Evolutionary conservation across 2,888 invertebrate species (phyloP).

Genomic region (Liopterus haemorrhoidalis): DNA sequence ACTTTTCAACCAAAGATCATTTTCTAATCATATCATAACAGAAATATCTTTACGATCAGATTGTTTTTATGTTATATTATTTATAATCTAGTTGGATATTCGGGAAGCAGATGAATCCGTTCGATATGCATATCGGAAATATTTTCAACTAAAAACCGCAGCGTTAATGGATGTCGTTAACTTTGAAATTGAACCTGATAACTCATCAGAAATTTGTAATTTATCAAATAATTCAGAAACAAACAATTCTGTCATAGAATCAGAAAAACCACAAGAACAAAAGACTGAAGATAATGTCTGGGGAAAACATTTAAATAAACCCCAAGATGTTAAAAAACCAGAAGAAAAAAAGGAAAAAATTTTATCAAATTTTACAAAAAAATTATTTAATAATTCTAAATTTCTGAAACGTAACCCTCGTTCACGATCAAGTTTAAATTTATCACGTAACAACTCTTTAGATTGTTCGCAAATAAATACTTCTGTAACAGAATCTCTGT

Average conservation of each 20-base stretch:
- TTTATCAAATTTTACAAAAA: slow-evolving; percentile 51
- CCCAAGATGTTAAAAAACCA: slow-evolving; percentile 35
- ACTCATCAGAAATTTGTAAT: slow-evolving; percentile 32
- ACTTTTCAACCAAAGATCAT: slow-evolving; percentile 24
- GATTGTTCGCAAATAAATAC: slow-evolving; percentile 9
- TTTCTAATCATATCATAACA: slow-evolving; percentile 2
- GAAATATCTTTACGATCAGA: not conserved
- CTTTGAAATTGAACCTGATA: slow-evolving; percentile 39
- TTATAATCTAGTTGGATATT: slow-evolving; percentile 62
- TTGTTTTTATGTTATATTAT: slow-evolving; percentile 10
- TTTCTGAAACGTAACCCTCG: slow-evolving; percentile 72
- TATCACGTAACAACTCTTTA: slow-evolving; percentile 36
- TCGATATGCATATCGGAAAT: slow-evolving; percentile 73
- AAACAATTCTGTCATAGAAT: slow-evolving; percentile 14
- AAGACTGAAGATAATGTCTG: slow-evolving; percentile 42
- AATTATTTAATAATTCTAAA: slow-evolving; percentile 62
- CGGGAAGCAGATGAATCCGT: slow-evolving; percentile 67
- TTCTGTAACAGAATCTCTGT: slow-evolving; percentile 19
- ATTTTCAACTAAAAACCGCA: slow-evolving; percentile 71
- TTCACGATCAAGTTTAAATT: slow-evolving; percentile 46
- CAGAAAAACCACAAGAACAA: slow-evolving; percentile 18
- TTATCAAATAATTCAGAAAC: slow-evolving; percentile 22
- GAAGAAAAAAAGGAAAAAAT: slow-evolving; percentile 33
- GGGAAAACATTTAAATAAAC: slow-evolving; percentile 48
- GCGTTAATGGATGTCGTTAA: slow-evolving; percentile 54